These are phyloP conservation scores for Periophthalmus magnuspinnatus DNA, from an alignment of 2,797 vertebrate species.

Conservation along the genomic window DNA sequence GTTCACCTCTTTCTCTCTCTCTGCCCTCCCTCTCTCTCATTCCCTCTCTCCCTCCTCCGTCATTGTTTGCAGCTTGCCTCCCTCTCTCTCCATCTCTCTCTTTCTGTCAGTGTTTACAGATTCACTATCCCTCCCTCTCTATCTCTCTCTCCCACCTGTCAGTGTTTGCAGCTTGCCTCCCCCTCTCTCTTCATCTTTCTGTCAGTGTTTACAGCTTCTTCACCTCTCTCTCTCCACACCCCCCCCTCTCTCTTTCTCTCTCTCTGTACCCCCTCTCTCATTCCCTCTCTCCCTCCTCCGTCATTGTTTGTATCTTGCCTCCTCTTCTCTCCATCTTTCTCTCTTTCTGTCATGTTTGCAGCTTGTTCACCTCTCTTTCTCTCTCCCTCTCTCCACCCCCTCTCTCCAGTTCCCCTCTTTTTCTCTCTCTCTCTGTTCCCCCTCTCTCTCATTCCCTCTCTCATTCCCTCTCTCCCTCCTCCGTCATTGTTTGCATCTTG, in stretches of 20 bases:
- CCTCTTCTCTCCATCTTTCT: no score
- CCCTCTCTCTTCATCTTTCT: conserved; percentile 37
- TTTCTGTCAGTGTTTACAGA: no score
- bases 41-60: not conserved
- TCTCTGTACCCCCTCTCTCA: conserved; percentile 8
- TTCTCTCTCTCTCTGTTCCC: conserved; percentile 39
- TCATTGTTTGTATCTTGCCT: no score
- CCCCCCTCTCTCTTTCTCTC: conserved; percentile 1
- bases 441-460: not conserved
- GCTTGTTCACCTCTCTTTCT: not conserved
- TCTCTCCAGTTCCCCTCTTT: no score
- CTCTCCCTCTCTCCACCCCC: not conserved
- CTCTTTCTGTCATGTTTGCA: not conserved
- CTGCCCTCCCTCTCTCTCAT: no score
- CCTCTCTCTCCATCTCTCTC: no score
- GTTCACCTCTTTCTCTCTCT: conserved; percentile 39
- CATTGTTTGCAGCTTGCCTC: no score
- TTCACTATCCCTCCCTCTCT: no score
- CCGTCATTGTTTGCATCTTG: no score
- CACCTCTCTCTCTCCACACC: no score
- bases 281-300: not conserved
- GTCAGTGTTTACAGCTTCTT: no score
- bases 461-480: conserved; percentile 23
- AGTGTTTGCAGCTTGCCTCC: conserved; percentile 57
- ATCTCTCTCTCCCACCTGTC: conserved; percentile 28